Conservation (phyloP, 2,888 invertebrate genomes). For the Idaea straminata region DNA sequence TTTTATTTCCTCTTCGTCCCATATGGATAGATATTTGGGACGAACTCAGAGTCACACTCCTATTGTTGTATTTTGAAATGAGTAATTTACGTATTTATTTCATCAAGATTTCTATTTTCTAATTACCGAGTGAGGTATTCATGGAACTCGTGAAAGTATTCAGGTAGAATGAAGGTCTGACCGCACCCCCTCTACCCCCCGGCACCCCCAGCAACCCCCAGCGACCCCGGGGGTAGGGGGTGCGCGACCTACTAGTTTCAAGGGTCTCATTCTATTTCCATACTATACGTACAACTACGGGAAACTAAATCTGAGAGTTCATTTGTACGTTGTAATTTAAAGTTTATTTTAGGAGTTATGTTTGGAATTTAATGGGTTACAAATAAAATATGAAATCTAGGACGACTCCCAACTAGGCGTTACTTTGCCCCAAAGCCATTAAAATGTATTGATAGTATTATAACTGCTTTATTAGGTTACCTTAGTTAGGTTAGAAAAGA, state of each 20-base stretch:
- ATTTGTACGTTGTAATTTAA: too few relatives aligned
- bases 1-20: too few relatives aligned
- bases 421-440: too few relatives aligned
- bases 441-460: too few relatives aligned
- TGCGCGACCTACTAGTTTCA: neutral
- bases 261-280: neutral
- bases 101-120: neutral
- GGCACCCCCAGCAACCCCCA: neutral
- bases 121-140: neutral
- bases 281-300: neutral
- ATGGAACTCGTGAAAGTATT: neutral
- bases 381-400: neutral
- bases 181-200: neutral
- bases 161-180: neutral
- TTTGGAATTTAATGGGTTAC: neutral
- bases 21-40: too few relatives aligned
- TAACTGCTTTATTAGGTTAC: too few relatives aligned
- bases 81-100: neutral
- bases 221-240: neutral
- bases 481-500: too few relatives aligned
- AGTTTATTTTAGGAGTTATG: neutral
- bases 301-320: neutral
- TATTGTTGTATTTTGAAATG: too few relatives aligned
- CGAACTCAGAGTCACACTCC: too few relatives aligned
- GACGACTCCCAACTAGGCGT: too few relatives aligned